Conservation (phyloP, 2,113 vertebrate species). For the Tragelaphus scriptus region DNA sequence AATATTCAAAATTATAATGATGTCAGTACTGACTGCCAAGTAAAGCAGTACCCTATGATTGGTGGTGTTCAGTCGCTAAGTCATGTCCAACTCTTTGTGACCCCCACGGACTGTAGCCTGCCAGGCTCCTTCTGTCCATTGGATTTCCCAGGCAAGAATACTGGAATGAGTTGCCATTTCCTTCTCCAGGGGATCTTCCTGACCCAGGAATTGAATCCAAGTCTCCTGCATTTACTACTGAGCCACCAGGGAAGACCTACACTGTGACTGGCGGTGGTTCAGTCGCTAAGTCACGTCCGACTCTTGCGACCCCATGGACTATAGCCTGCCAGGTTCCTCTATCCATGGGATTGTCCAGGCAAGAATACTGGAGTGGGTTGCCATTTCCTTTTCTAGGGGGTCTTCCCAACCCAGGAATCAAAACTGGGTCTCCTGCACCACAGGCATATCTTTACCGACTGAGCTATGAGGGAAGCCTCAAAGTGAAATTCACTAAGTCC, state of each 20-base stretch:
- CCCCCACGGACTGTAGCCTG: fast-evolving
- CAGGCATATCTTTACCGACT: neutral
- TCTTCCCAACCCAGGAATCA: neutral
- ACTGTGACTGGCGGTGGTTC: neutral
- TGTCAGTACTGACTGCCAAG: neutral
- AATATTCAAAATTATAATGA: neutral
- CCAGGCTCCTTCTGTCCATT: neutral
- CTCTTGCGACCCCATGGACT: neutral
- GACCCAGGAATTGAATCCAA: neutral
- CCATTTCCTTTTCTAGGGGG: neutral
- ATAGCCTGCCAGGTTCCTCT: neutral
- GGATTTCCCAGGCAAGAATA: neutral
- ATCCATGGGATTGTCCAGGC: neutral
- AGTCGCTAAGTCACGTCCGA: fast-evolving
- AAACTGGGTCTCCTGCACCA: neutral
- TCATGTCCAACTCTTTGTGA: neutral
- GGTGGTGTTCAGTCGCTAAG: neutral
- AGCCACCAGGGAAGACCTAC: neutral
- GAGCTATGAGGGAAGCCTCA: neutral
- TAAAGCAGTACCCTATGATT: neutral
- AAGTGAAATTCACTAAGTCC: neutral
- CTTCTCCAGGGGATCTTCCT: neutral
- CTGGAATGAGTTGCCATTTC: neutral
- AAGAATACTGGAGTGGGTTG: neutral
- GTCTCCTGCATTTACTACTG: neutral